These are phyloP conservation scores for Phaedon cochleariae DNA, from an alignment of 2,888 invertebrate genomes.

Conservation along the genomic window DNA sequence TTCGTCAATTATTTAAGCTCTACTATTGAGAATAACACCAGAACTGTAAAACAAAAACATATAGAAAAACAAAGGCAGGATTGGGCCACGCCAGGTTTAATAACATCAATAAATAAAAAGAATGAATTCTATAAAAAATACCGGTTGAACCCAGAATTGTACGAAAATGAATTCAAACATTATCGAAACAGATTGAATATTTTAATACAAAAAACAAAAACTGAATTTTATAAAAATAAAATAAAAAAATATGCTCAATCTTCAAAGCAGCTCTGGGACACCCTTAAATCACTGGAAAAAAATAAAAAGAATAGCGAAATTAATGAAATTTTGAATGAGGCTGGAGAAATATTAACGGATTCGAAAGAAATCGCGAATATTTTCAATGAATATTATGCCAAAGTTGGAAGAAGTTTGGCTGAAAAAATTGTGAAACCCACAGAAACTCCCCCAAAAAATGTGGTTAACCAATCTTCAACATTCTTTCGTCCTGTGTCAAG, in stretches of 20 bases:
- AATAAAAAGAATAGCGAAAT: not conserved
- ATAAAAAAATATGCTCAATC: not conserved
- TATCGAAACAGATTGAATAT: no score
- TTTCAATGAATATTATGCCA: slow-evolving; percentile 6
- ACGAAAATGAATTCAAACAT: no score
- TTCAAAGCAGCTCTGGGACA: not conserved
- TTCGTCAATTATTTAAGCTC: not conserved
- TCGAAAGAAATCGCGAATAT: not conserved
- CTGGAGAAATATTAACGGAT: slow-evolving; percentile 1
- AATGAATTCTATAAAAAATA: no score
- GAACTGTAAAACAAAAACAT: slow-evolving; percentile 8
- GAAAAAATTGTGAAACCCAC: slow-evolving; percentile 3
- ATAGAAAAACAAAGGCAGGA: slow-evolving; percentile 10
- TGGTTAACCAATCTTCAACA: not conserved
- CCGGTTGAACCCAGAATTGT: no score
- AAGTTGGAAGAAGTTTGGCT: not conserved
- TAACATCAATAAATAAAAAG: no score
- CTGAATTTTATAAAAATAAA: not conserved
- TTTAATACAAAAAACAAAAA: no score
- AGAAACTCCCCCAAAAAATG: not conserved
- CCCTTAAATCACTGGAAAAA: slow-evolving; percentile 3
- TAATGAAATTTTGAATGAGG: not conserved
- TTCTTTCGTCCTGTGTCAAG: not conserved
- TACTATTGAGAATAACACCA: slow-evolving; percentile 5
- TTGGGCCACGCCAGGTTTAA: no score